Evolutionary conservation across 2,113 vertebrate species (phyloP).

Genomic region (Redunca redunca): DNA sequence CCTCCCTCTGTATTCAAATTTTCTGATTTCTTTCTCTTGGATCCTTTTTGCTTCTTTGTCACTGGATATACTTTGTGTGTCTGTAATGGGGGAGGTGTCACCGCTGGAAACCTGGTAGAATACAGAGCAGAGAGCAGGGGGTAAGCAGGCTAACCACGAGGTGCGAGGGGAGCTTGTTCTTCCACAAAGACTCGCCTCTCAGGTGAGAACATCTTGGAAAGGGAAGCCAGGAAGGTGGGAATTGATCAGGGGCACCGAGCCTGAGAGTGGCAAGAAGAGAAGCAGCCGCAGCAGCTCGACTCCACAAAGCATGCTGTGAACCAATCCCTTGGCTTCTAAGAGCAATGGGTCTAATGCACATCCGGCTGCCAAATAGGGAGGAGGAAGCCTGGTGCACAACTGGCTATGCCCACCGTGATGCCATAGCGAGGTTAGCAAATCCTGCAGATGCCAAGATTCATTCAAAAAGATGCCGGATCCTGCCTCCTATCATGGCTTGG

Average conservation of each 20-base stretch:
- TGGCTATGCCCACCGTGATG: neutral
- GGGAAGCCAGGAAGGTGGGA: too few species aligned
- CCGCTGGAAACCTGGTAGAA: slow-evolving; percentile 47
- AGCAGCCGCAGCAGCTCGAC: neutral
- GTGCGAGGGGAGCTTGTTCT: neutral
- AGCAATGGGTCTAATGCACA: neutral
- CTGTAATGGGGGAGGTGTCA: neutral
- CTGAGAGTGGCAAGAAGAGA: accelerated
- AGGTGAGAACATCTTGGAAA: neutral
- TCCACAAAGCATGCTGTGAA: neutral
- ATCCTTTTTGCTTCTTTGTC: neutral
- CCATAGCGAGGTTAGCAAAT: neutral
- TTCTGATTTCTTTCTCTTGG: neutral
- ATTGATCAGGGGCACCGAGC: neutral
- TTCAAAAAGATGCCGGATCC: neutral
- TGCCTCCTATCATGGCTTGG: neutral
- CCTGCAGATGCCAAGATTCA: neutral
- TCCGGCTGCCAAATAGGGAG: neutral
- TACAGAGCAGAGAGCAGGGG: neutral
- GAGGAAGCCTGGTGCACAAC: neutral
- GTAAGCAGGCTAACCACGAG: neutral
- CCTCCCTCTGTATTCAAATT: neutral
- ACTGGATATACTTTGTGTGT: neutral
- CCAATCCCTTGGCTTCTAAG: neutral
- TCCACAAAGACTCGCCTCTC: neutral